Percentiles rank a stretch among this genome's conserved stretches.
Conservation (phyloP, 2,113 vertebrate genomes). For the Zingel zingel region DNA sequence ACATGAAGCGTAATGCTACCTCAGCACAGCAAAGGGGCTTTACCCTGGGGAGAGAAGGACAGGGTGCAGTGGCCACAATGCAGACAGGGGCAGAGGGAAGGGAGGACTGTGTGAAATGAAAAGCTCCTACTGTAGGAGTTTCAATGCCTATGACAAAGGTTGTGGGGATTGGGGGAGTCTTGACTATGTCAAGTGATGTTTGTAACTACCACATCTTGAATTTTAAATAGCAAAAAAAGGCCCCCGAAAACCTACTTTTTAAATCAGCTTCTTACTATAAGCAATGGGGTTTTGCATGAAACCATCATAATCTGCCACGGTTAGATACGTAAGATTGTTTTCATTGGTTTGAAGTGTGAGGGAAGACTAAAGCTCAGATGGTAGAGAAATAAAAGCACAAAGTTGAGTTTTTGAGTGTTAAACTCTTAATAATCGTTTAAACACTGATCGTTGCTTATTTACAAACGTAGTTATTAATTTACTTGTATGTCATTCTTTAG, state of each 20-base stretch:
- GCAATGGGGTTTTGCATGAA: too few species aligned
- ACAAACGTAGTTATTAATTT: neutral
- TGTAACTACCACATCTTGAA: neutral
- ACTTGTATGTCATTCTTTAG: neutral
- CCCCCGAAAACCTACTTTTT: too few species aligned
- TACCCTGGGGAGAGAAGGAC: conserved; percentile 37
- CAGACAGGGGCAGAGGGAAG: neutral
- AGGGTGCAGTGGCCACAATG: conserved; percentile 1
- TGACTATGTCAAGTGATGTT: neutral
- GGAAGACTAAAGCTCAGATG: neutral
- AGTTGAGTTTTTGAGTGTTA: too few species aligned
- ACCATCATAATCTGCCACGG: neutral
- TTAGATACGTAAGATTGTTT: neutral
- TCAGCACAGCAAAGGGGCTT: conserved; percentile 60
- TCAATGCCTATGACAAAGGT: neutral
- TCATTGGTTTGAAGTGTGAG: neutral
- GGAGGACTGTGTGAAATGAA: conserved; percentile 31
- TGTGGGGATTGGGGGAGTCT: neutral
- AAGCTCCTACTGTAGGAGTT: neutral
- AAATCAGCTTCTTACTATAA: neutral
- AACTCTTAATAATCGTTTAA: neutral
- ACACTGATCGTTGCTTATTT: too few species aligned
- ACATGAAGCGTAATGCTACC: conserved; percentile 57
- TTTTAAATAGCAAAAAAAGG: too few species aligned
- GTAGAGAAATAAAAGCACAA: neutral